Base-by-base conservation (phyloP, 2,888 invertebrate genomes). In the Teleiodes luculella region DNA sequence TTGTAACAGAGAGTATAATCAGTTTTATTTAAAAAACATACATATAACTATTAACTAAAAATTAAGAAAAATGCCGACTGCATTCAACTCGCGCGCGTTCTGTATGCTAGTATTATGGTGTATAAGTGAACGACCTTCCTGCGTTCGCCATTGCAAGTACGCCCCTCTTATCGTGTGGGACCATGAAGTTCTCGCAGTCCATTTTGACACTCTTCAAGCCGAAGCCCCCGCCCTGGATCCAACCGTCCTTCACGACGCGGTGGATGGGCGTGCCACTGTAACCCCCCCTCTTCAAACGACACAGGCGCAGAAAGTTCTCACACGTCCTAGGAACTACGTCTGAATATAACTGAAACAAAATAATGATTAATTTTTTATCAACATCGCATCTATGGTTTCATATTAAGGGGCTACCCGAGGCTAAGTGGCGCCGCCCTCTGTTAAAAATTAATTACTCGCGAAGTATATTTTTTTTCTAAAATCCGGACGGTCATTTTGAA, bases 141-240 rank as follows among this genome's bases (percentile, higher is more conserved):
- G 91, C 88, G 72, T 94, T 94, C 52, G 93, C 93, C 92, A 94
- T 94, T 14, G 93, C 92, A n/a, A 95, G 76, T 10, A 94, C 91
- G 0, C 95, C 95, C 53, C 94, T 85, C 66, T 90, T 85, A 64
- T 93, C 91, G 68, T 93, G 93, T 1, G 91, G 90, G 20, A 95
- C 79, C 11, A 90, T 89, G 72, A 93, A 95, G 64, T 93, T 93
- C 76, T 95, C 95, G 70, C 94, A 94, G 11, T 82, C 76, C 67
- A 92, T 76, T 0, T 75, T 70, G 0, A 72, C 68, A 35, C 73
- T 74, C 59, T 86, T 80, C 16, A 91, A 62, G 2, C 80, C 78
- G 59, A 70, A 90, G 1, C 91, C 91, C 30, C 94, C 94, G 53
- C 93, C 92, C 70, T 95, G 95, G 33, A 95, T 91, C 94, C 94